Percentiles rank a stretch among this genome's conserved stretches.
Conservation (phyloP, 2,888 invertebrate genomes). For the Synanthedon andrenaeformis region DNA sequence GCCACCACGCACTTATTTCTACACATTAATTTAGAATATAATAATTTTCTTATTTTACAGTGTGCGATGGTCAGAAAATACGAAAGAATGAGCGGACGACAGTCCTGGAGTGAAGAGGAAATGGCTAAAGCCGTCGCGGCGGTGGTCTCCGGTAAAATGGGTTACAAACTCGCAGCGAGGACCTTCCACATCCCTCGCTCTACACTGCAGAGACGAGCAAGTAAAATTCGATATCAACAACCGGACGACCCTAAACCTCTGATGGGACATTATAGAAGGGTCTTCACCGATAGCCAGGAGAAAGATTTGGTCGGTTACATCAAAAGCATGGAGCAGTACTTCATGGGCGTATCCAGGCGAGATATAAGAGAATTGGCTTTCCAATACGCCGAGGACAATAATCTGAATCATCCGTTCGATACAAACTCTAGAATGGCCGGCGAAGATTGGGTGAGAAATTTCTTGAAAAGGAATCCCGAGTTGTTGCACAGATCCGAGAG, state of each 20-base stretch:
- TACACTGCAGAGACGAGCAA: slow-evolving; percentile 58
- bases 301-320: slow-evolving; percentile 62
- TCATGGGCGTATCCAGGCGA: slow-evolving; percentile 59
- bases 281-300: slow-evolving; percentile 62
- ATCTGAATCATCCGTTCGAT: slow-evolving; percentile 57
- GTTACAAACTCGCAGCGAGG: slow-evolving; percentile 60
- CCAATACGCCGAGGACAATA: slow-evolving; percentile 60
- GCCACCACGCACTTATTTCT: no score
- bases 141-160: slow-evolving; percentile 64
- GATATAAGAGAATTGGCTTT: slow-evolving; percentile 63
- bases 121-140: slow-evolving; percentile 65
- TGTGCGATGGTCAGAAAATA: slow-evolving; percentile 63
- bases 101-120: slow-evolving; percentile 64
- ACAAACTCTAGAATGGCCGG: slow-evolving; percentile 62
- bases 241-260: slow-evolving; percentile 57
- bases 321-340: slow-evolving; percentile 62
- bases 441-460: slow-evolving; percentile 64
- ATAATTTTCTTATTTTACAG: slow-evolving; percentile 23
- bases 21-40: slow-evolving; percentile 1
- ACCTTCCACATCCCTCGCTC: slow-evolving; percentile 64
- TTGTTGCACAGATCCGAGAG: slow-evolving; percentile 45
- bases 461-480: slow-evolving; percentile 60
- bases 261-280: slow-evolving; percentile 61
- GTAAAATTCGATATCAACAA: slow-evolving; percentile 56
- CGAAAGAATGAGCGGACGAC: slow-evolving; percentile 65